phyloP scores from a whole-genome alignment of 2,888 invertebrate species.

The Mallateleia sp. region DNA sequence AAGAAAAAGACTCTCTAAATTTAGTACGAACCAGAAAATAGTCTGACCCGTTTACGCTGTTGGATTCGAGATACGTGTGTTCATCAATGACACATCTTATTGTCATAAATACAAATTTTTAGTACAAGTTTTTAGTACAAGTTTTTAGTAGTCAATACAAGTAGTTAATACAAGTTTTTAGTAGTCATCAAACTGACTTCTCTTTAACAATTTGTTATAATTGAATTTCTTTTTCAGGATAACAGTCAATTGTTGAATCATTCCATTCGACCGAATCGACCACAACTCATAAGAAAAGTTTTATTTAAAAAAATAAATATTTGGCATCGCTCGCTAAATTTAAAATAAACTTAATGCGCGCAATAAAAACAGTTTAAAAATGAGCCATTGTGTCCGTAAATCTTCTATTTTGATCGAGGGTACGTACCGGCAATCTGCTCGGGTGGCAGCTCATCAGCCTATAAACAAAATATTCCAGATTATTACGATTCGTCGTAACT shows the following conservation, averaged over 20 bases:
- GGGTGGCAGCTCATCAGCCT: slow-evolving; percentile 97
- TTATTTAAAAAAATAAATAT: slow-evolving; percentile 17
- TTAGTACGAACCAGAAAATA: slow-evolving; percentile 83
- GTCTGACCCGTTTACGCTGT: slow-evolving; percentile 78
- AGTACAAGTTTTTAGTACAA: not conserved
- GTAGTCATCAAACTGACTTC: too few relatives aligned
- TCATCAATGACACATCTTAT: slow-evolving; percentile 45
- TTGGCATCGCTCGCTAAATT: slow-evolving; percentile 17
- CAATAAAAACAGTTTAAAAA: slow-evolving; percentile 49
- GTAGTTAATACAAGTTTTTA: too few relatives aligned
- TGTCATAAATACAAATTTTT: slow-evolving; percentile 39
- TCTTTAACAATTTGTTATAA: too few relatives aligned
- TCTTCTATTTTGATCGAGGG: slow-evolving; percentile 54
- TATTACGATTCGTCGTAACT: slow-evolving; percentile 48
- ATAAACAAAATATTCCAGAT: slow-evolving; percentile 87
- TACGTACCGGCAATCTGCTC: slow-evolving; percentile 97
- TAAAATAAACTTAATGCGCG: slow-evolving; percentile 48
- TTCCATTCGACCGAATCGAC: not conserved
- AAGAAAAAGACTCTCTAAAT: slow-evolving; percentile 82
- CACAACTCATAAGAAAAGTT: not conserved
- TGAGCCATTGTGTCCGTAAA: slow-evolving; percentile 59
- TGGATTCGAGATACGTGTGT: slow-evolving; percentile 60
- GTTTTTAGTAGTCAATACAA: too few relatives aligned
- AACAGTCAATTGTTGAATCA: too few relatives aligned
- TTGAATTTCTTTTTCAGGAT: too few relatives aligned